Evolutionary conservation across 2,888 invertebrate species (phyloP).

Genomic region (Dione juno): DNA sequence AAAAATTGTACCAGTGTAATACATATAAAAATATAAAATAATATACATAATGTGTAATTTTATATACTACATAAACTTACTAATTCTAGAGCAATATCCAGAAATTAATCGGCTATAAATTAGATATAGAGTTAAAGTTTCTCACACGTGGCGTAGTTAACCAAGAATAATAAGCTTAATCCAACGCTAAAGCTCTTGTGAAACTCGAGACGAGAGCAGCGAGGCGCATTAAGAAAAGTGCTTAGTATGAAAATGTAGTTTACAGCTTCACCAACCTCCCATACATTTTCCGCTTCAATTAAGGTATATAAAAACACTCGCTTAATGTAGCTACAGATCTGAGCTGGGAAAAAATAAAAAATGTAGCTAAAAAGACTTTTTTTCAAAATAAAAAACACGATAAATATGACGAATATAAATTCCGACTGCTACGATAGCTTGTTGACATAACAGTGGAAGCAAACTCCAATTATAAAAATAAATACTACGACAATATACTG

Average conservation of each 20-base stretch:
- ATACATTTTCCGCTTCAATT: conserved; percentile 38
- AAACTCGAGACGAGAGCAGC: conserved; percentile 36
- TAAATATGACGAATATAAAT: conserved; percentile 17
- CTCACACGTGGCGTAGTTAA: conserved; percentile 29
- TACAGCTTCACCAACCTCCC: conserved; percentile 28
- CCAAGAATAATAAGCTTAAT: conserved; percentile 37
- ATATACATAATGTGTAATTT: too few species aligned
- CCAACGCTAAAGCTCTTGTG: conserved; percentile 31
- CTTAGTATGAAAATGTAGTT: conserved; percentile 40
- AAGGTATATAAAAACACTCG: conserved; percentile 33
- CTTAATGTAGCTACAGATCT: conserved; percentile 24
- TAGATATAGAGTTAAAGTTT: conserved; percentile 26
- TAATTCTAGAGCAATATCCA: not conserved
- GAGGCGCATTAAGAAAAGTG: conserved; percentile 41
- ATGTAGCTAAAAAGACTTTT: conserved; percentile 17
- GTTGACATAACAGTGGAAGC: conserved; percentile 31
- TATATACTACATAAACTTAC: too few species aligned
- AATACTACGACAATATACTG: conserved; percentile 15
- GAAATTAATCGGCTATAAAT: conserved; percentile 17
- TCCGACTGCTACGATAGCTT: conserved; percentile 24
- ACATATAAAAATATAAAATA: too few species aligned
- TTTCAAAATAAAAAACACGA: conserved; percentile 16
- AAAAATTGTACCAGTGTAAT: too few species aligned
- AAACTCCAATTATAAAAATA: conserved; percentile 32
- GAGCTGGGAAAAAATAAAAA: conserved; percentile 25